Evolutionary conservation across 2,797 vertebrate genomes (phyloP), one percentile per base, ranked within the genome.

Genomic region (Urophycis tenuis): DNA sequence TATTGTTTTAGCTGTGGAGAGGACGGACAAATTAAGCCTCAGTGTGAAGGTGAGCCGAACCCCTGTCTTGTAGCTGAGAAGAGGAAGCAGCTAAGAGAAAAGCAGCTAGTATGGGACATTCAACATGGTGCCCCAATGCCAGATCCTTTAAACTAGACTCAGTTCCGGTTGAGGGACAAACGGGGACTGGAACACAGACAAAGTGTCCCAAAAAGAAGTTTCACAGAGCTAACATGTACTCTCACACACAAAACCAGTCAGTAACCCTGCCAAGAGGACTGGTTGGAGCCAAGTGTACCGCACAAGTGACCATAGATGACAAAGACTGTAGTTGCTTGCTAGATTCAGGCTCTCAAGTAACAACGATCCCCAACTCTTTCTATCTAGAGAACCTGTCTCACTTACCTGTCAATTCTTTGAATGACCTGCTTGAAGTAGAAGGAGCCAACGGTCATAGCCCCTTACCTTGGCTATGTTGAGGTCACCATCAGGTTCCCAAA

Each of bases 391-490:
- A 80, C 31, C 39, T 80, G 45, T 81, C 79, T 6, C n/a, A 77
- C 14, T 9, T 74, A 35, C 41, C 80, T 6, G 64, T 80, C 11
- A 22, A 75, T 0, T n/a, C 77, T 3, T 35, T 82, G 14, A 35
- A 76, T 3, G 33, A 81, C 34, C 14, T 84, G 3, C 49, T 84
- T 2, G 72, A 80, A 45, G 73, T 77, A 0, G 79, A 81, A 10
- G 82, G 41, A 3, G 78, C 78, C 7, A 75, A 74, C 33, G 74
- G 79, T 9, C 72, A 78, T 31, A 19, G 14, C 0, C 2, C 79
- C 77, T 14, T 84, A 84, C 29, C 17, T 77, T 2, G 81, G 81
- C 22, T 79, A 77, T 19, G 9, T 79, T 11, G 33, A 82, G n/a
- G 17, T 33, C 2, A 73, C 36, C 10, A 73, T 81, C 19, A 78